A percentile compares a stretch with the other conserved stretches of the same genome.
Evolutionary conservation across 2,113 vertebrate genomes (phyloP).

Genomic region (Oncorhynchus clarkii): DNA sequence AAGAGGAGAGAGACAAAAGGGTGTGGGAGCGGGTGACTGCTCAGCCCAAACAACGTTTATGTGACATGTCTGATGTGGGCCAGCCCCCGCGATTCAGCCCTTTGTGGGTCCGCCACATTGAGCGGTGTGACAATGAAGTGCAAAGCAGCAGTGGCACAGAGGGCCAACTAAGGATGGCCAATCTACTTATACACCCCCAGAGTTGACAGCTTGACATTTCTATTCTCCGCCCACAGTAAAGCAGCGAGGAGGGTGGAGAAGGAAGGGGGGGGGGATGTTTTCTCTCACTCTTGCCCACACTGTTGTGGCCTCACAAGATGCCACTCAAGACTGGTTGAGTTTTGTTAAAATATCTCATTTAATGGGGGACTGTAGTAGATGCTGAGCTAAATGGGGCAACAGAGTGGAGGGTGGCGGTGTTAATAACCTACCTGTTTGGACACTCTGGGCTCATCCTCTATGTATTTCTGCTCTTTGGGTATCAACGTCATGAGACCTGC

Average conservation of each 20-base stretch:
- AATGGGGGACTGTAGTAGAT: constrained; percentile 11
- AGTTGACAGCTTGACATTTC: constrained; percentile 82
- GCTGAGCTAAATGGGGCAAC: constrained; percentile 39
- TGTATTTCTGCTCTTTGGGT: constrained; percentile 97
- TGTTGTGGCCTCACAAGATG: constrained; percentile 59
- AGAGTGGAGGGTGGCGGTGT: background rate
- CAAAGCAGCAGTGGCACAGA: constrained; percentile 73
- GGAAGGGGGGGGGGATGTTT: constrained; percentile 7
- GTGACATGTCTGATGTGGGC: constrained; percentile 77
- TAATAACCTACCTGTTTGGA: constrained; percentile 91
- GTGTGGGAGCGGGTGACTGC: constrained; percentile 38
- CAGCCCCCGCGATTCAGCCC: constrained; percentile 66
- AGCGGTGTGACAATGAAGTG: constrained; percentile 78
- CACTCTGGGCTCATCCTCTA: constrained; percentile 95
- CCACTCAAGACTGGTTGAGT: constrained; percentile 51
- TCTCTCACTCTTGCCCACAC: constrained; percentile 60
- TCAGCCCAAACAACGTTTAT: constrained; percentile 70
- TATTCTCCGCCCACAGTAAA: constrained; percentile 73
- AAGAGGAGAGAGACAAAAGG: constrained; percentile 15
- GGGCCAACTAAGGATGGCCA: constrained; percentile 77
- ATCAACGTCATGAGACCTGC: constrained; percentile 92
- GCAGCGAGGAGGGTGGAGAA: background rate
- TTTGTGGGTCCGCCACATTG: constrained; percentile 77
- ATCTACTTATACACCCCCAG: constrained; percentile 78
- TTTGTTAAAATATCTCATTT: constrained; percentile 22